Base-by-base conservation (phyloP, 2,888 invertebrate genomes). In the Drosophila villosipedis region DNA sequence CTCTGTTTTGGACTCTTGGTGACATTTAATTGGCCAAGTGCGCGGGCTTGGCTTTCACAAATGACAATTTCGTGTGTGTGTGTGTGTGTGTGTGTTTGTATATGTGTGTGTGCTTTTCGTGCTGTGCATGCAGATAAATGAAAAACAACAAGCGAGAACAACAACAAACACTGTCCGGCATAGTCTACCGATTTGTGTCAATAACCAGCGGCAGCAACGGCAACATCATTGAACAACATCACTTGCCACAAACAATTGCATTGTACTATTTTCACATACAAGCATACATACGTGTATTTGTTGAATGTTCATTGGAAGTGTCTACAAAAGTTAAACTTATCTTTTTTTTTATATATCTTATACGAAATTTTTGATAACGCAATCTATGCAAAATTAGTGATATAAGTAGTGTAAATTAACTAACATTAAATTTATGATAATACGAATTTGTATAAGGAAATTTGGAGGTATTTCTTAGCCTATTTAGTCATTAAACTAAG, bases 31-130 rank as follows among this genome's bases (percentile, higher is more conserved):
- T 83, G 84, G 78, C 78, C 78, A 73, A 78, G 63, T 78, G 68
- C 67, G 62, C 77, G 74, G 90, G 88, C 69, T 82, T 71, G 84
- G 90, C 83, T 87, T 87, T 89, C 83, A 87, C 90, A 89, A 78
- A 88, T 73, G 64, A 64, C 76, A 66, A 58, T 57, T 63, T 79
- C n/a, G 54, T 79, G 43, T 43, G n/a, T n/a, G 10, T 10, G 41
- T 5, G 9, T n/a, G 41, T 41, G 41, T 10, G 41, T 43, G 39
- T n/a, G 3, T 39, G 4, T 39, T 19, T 10, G 58, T 68, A 31
- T 31, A 9, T 31, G 50, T 64, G 50, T 68, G 28, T 50, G 50
- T 50, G 25, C 16, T 55, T 47, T 66, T 60, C 82, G 87, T 87
- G 83, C 70, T 67, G 33, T 61, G 90, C 88, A 89, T 83, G 87